Percentiles rank a stretch among this genome's conserved stretches.
Conservation (phyloP, 2,797 vertebrate genomes). For the Anas bahamensis region DNA sequence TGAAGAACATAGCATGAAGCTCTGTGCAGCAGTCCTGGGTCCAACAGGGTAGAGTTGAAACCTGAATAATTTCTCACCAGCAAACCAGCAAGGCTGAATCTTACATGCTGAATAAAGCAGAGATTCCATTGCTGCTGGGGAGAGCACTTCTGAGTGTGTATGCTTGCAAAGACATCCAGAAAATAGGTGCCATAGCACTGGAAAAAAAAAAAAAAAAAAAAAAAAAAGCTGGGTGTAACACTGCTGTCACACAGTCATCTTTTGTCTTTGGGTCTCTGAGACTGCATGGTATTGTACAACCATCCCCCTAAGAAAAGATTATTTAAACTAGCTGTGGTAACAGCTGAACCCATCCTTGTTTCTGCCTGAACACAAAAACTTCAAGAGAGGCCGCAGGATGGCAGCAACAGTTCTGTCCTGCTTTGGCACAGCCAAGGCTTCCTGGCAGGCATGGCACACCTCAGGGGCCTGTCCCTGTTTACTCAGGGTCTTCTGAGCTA, state of each 20-base stretch:
- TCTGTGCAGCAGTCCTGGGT: not conserved
- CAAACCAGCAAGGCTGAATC: not conserved
- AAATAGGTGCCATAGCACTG: not conserved
- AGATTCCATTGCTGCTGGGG: not conserved
- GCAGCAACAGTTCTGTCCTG: not conserved
- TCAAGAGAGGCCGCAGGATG: not conserved
- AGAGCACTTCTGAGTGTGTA: not conserved
- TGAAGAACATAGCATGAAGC: not conserved
- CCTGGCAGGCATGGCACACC: not conserved
- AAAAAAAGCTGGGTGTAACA: not conserved
- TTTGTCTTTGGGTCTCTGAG: not conserved
- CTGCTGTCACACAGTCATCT: not conserved
- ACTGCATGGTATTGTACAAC: not conserved
- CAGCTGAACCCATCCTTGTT: not conserved
- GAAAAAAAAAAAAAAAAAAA: not conserved
- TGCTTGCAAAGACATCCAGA: accelerated
- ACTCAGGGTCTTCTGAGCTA: not conserved
- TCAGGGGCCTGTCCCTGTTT: accelerated
- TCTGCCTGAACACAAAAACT: not conserved
- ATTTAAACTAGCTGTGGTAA: not conserved
- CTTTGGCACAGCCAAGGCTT: not conserved
- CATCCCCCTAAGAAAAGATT: not conserved
- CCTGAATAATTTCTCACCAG: not conserved
- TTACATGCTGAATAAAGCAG: not conserved
- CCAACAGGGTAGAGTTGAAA: not conserved